Base-by-base conservation (phyloP, 2,888 invertebrate genomes). In the Lasioglossum marginatum region DNA sequence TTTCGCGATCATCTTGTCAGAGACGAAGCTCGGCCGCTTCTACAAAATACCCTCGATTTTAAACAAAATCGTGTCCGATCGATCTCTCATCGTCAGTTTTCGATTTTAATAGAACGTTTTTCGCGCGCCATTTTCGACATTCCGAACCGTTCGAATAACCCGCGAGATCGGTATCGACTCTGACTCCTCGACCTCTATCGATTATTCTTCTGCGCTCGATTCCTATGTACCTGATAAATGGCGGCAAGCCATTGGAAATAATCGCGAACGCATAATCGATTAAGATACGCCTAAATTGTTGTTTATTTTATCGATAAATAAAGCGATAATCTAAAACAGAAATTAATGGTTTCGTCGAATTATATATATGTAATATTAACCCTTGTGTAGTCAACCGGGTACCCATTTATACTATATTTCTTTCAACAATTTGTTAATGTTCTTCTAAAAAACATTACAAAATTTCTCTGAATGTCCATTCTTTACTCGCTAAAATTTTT, bases 21-120 rank as follows among this genome's bases (percentile, higher is more conserved):
- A 93, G 31, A 94, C 94, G 81, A 94, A 94, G 86, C 93, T 93
- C 72, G 94, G 94, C 70, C 94, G 92, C 57, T 92, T 90, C 94
- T 94, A 86, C 37, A 90, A 91, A 85, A 73, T 16, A 70, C 19
- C n/a, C 66, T 10, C n/a, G 34, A 37, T 34, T 66, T 82, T 66
- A 78, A n/a, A 31, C 63, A 34, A n/a, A 31, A 68, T 75, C 40
- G 16, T n/a, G 40, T 72, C 23, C 43, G n/a, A 37, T 70, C 68
- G 27, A 37, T 57, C 27, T 12, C 4, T 27, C 57, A 12, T 14
- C n/a, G n/a, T 12, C n/a, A 27, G 27, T 27, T 14, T 14, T 14
- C 27, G 10, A 27, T 60, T 60, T 27, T 2, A 27, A 31, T 6
- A 6, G 60, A 12, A 60, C 27, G 0, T 31, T 31, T 31, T 12